Base-by-base conservation (phyloP, 1,140 invertebrate genomes). In the Planococcus citri region DNA sequence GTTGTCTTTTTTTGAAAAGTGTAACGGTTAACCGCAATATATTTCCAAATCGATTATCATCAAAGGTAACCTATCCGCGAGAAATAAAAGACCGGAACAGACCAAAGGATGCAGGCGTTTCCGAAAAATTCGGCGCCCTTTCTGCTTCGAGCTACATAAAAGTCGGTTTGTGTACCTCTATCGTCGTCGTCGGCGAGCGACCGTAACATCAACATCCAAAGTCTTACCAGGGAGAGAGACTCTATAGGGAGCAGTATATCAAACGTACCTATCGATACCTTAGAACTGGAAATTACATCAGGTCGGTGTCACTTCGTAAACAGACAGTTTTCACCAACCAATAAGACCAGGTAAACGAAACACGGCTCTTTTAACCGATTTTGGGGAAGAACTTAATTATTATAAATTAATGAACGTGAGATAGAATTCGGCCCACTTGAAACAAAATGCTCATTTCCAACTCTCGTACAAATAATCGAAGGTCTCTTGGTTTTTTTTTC, bases 401-500 rank as follows among this genome's bases (percentile, higher is more conserved):
- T 64, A 64, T 64, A 64, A 64, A 64, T 64, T 64, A 64, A 64
- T 27, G 60, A 64, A 64, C 60, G 60, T 27, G 60, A 64, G 60
- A 64, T 25, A 64, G 25, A 64, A 64, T 64, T 64, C 60, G 60
- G 60, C 60, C 21, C 60, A 25, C 25, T 64, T 64, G 60, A 64
- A 64, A 64, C 60, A 64, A 64, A 64, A 64, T 64, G 20, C 60
- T 64, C 60, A 64, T 64, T 64, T 64, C 10, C 3, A 64, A 64
- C 60, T 25, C n/a, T n/a, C n/a, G n/a, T n/a, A 64, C 60, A 64
- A 64, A 64, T 64, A 64, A 64, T 64, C 60, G 60, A 64, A 64
- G 25, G 60, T 64, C 21, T 64, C 60, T 64, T 25, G 60, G 24
- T 2, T 12, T 64, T 27, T 64, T 64, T 25, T 64, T 64, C 17